Percentiles rank a stretch among this genome's conserved stretches.
Evolutionary conservation across 2,113 vertebrate species (phyloP).

Genomic region (Heptranchias perlo): DNA sequence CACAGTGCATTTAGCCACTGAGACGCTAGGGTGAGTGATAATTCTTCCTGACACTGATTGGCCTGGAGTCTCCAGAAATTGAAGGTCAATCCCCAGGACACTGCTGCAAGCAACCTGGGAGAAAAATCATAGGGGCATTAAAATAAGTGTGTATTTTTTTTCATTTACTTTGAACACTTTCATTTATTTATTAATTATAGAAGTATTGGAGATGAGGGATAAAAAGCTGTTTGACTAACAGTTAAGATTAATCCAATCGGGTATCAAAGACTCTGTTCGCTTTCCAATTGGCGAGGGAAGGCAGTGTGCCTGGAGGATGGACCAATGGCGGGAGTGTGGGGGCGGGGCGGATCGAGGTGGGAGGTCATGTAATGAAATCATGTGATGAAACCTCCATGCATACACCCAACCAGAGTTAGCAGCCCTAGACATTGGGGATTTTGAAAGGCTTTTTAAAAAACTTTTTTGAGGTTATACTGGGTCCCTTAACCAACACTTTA

Average conservation of each 20-base stretch:
- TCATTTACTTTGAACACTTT: neutral
- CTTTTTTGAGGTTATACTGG: neutral
- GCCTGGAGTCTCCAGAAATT: neutral
- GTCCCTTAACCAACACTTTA: neutral
- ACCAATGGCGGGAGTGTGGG: neutral
- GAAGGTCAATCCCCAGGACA: neutral
- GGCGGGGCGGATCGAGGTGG: neutral
- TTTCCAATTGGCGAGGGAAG: too few relatives aligned
- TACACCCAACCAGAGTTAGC: neutral
- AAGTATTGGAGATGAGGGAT: neutral
- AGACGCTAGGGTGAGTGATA: neutral
- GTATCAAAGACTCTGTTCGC: too few relatives aligned
- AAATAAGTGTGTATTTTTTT: neutral
- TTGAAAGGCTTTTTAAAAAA: neutral
- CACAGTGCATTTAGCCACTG: neutral
- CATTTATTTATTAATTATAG: neutral
- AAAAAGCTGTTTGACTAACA: neutral
- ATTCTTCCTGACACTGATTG: neutral
- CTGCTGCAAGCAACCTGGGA: neutral
- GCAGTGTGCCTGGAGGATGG: too few relatives aligned
- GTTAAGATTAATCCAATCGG: neutral
- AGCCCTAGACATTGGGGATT: neutral
- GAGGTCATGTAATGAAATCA: neutral
- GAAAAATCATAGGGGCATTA: neutral
- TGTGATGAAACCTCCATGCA: neutral